phyloP scores from a whole-genome alignment of 2,113 vertebrate genomes.

The Riparia riparia region DNA sequence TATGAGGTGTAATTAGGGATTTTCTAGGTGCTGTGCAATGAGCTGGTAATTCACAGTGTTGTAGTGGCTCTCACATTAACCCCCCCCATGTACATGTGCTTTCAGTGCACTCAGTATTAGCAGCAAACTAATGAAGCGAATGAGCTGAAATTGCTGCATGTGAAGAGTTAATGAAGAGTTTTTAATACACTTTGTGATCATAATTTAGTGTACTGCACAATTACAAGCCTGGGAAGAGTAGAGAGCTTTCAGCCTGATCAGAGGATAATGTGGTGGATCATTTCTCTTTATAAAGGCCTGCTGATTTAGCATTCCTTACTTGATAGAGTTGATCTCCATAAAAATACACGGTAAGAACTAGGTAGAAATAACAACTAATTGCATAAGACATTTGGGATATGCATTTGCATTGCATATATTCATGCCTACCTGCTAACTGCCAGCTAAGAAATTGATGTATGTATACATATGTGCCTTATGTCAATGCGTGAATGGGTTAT shows the following conservation, averaged over 20 bases:
- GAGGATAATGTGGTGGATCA: background rate
- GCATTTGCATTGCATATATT: background rate
- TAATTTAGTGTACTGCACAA: background rate
- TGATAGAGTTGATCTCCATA: background rate
- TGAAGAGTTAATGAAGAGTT: background rate
- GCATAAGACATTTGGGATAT: background rate
- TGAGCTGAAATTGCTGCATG: background rate
- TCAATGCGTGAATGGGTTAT: background rate
- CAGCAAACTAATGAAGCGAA: background rate
- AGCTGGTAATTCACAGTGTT: background rate
- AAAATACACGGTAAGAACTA: background rate
- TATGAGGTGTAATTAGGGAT: background rate
- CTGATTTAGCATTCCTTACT: background rate
- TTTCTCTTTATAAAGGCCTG: background rate
- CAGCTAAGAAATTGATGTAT: background rate
- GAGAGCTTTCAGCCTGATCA: background rate
- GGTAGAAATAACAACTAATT: background rate
- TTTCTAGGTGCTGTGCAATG: background rate
- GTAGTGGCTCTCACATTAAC: background rate
- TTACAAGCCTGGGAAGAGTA: background rate
- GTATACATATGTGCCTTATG: background rate
- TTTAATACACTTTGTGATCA: background rate
- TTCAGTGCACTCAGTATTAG: background rate
- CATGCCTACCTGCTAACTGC: background rate
- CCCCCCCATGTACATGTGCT: fast-evolving